phyloP scores from a whole-genome alignment of 2,797 vertebrate species.

The Melopsittacus undulatus region DNA sequence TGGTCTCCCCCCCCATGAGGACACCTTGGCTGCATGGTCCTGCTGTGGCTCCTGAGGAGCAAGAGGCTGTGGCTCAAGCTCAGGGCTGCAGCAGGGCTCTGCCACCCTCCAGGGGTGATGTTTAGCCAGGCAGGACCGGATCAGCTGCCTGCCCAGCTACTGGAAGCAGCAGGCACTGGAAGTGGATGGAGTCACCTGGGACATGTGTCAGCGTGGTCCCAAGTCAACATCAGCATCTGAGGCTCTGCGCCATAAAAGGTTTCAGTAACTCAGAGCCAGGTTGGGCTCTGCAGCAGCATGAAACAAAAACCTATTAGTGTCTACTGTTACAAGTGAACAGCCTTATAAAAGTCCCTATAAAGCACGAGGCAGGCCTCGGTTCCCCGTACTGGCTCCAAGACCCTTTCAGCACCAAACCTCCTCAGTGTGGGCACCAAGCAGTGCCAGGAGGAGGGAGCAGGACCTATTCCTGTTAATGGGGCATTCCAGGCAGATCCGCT shows the following conservation, averaged over 20 bases:
- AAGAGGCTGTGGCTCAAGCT: fast-evolving
- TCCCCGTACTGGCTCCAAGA: background rate
- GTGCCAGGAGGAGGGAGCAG: background rate
- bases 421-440: fast-evolving
- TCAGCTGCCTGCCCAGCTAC: background rate
- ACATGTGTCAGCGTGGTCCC: background rate
- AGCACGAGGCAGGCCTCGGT: background rate
- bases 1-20: background rate
- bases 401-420: background rate
- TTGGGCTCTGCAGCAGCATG: background rate
- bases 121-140: background rate
- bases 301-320: background rate
- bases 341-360: background rate
- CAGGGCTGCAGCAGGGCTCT: background rate
- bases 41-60: background rate
- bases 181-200: background rate
- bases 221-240: background rate
- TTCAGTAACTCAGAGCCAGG: background rate
- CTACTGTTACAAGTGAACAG: background rate
- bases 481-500: background rate
- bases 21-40: background rate
- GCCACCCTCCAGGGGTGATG: background rate
- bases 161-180: background rate
- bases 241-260: background rate
- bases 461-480: fast-evolving